phyloP scores from a whole-genome alignment of 2,888 invertebrate genomes.

The Metalampra italica region DNA sequence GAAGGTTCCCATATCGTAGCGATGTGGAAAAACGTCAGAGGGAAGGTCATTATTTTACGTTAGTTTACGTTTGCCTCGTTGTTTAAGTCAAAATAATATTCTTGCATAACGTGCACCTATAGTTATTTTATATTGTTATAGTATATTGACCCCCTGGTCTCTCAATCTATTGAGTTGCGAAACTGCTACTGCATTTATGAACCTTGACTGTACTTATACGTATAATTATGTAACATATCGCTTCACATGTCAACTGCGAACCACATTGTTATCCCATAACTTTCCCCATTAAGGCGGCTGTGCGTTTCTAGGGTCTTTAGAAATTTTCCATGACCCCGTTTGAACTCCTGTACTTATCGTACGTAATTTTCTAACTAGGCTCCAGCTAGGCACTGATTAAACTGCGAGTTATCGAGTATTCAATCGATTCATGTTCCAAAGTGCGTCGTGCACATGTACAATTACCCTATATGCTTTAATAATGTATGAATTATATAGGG shows the following conservation, averaged over 20 bases:
- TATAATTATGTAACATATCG: no score
- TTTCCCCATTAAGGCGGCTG: conserved; percentile 12
- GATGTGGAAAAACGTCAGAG: no score
- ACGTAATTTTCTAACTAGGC: conserved; percentile 19
- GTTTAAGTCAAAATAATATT: no score
- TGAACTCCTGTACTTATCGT: conserved; percentile 8
- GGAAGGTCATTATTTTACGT: no score
- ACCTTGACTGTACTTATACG: no score
- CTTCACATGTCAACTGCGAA: not conserved
- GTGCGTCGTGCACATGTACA: conserved; percentile 16
- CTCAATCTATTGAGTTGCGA: no score
- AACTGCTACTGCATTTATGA: no score
- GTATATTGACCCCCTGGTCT: no score
- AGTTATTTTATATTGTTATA: no score
- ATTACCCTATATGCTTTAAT: not conserved
- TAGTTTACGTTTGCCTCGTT: no score
- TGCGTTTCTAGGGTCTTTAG: not conserved
- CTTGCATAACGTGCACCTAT: not conserved
- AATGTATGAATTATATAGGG: not conserved
- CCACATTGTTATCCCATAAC: conserved; percentile 19
- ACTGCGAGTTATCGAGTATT: conserved; percentile 19
- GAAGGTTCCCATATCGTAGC: no score
- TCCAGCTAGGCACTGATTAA: conserved; percentile 13
- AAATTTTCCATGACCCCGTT: conserved; percentile 15
- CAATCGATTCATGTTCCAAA: conserved; percentile 19